Conservation (phyloP, 2,888 invertebrate species). For the Eutolmus rufibarbis region DNA sequence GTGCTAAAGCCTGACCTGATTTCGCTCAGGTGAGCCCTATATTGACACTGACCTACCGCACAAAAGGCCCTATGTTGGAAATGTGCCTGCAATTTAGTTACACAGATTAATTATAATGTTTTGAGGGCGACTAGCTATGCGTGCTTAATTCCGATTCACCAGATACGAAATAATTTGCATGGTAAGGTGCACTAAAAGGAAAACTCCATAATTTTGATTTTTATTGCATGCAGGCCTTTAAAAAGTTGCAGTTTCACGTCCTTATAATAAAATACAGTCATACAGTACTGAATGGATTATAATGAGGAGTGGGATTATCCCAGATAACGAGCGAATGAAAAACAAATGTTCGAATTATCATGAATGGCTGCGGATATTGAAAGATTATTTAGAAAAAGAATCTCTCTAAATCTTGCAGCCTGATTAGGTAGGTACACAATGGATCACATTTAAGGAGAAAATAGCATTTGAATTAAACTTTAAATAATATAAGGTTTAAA, state of each 20-base stretch:
- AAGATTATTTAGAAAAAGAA: no score
- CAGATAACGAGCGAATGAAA: neutral
- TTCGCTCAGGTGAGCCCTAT: neutral
- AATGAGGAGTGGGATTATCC: neutral
- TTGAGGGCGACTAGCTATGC: neutral
- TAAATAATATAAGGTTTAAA: no score
- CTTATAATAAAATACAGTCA: no score
- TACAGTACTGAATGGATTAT: neutral
- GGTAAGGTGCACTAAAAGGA: neutral
- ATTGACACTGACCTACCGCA: slow-evolving; percentile 31
- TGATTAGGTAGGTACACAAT: no score
- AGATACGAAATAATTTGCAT: neutral
- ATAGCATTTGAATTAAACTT: no score
- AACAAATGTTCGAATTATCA: neutral
- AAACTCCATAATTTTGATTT: neutral
- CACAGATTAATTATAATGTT: slow-evolving; percentile 5
- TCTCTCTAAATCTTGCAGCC: no score
- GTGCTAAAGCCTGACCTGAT: neutral
- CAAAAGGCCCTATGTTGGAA: slow-evolving; percentile 1
- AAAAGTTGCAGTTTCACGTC: neutral
- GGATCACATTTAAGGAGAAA: no score
- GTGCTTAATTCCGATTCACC: neutral
- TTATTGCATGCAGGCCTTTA: neutral
- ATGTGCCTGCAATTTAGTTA: slow-evolving; percentile 1
- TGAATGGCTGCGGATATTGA: neutral